These are phyloP conservation scores for Danio aesculapii DNA, from an alignment of 2,797 vertebrate species.

Conservation along the genomic window DNA sequence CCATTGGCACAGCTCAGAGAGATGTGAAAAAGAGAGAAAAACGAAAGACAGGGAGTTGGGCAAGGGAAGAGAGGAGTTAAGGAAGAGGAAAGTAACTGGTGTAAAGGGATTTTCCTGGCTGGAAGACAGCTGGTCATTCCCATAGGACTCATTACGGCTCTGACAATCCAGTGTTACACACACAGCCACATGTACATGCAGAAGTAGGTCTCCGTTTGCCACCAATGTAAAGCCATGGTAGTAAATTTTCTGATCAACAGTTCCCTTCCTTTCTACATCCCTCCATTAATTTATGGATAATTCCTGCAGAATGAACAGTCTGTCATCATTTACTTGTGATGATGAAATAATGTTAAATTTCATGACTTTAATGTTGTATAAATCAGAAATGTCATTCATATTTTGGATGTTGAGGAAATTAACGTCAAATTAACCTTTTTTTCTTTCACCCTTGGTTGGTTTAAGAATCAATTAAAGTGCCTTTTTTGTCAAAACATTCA, in stretches of 20 bases:
- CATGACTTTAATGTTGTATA: no score
- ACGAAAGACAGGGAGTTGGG: slow-evolving; percentile 31
- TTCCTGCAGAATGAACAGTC: no score
- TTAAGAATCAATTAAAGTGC: no score
- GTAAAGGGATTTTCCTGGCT: slow-evolving; percentile 67
- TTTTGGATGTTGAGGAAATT: no score
- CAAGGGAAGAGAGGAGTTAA: slow-evolving; percentile 5
- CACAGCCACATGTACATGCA: not conserved
- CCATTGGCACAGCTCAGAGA: slow-evolving; percentile 58
- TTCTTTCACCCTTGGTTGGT: no score
- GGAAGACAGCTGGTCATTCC: slow-evolving; percentile 64
- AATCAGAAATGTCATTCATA: no score
- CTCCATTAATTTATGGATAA: not conserved
- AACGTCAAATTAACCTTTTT: no score
- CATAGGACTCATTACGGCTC: slow-evolving; percentile 69
- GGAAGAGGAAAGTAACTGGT: slow-evolving; percentile 57
- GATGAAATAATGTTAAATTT: no score
- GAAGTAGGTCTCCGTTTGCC: slow-evolving; percentile 48
- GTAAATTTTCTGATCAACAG: slow-evolving; percentile 18
- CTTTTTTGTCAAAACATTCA: no score
- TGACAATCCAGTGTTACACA: slow-evolving; percentile 50
- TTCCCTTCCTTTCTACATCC: not conserved
- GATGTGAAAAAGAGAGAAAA: slow-evolving; percentile 19
- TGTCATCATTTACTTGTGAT: no score
- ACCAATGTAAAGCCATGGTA: slow-evolving; percentile 46